These are phyloP conservation scores for Diploptera punctata DNA, from an alignment of 2,888 invertebrate species.

Conservation along the genomic window DNA sequence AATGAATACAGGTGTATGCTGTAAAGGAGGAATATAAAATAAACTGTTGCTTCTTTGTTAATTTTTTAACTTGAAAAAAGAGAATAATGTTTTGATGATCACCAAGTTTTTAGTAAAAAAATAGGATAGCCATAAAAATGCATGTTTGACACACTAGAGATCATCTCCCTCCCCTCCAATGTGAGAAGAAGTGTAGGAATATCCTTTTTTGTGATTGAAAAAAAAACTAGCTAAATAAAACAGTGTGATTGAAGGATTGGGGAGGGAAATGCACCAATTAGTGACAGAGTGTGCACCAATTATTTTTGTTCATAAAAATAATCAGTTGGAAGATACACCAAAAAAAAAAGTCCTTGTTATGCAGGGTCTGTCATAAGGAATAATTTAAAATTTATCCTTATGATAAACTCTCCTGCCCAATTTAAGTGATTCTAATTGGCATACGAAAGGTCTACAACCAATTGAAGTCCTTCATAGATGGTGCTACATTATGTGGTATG, in stretches of 20 bases:
- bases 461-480: no score
- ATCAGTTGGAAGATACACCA: slow-evolving; percentile 11
- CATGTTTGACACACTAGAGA: slow-evolving; percentile 26
- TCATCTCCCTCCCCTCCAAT: slow-evolving; percentile 24
- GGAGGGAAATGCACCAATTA: slow-evolving; percentile 26
- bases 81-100: slow-evolving; percentile 25
- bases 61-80: slow-evolving; percentile 29
- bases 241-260: not conserved
- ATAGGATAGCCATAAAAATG: slow-evolving; percentile 25
- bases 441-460: no score
- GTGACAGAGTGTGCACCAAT: slow-evolving; percentile 10
- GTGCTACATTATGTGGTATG: no score
- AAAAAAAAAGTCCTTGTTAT: not conserved
- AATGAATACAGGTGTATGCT: slow-evolving; percentile 45
- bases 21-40: not conserved
- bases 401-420: no score
- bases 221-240: not conserved
- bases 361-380: no score
- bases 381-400: no score
- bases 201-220: not conserved
- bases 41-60: slow-evolving; percentile 29
- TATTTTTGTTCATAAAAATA: not conserved
- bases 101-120: slow-evolving; percentile 28
- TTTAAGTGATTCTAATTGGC: no score
- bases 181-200: not conserved